phyloP scores from a whole-genome alignment of 1,140 invertebrate species.

The Thaumatotibia leucotreta region DNA sequence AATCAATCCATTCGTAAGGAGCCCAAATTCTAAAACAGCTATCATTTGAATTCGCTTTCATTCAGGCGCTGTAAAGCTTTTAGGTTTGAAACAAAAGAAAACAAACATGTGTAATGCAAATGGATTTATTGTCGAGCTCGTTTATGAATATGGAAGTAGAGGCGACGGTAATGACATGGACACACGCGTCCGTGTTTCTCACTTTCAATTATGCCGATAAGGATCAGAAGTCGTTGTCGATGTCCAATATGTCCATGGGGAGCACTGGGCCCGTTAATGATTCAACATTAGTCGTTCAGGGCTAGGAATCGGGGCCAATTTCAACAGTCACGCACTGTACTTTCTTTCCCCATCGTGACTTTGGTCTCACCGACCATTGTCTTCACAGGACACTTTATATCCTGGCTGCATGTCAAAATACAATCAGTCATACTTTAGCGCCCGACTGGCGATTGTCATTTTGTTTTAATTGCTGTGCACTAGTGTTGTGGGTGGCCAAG shows the following conservation, averaged over 20 bases:
- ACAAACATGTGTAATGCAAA: not conserved
- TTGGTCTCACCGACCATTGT: constrained; percentile 65
- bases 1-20: too few relatives aligned
- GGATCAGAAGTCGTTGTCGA: constrained; percentile 36
- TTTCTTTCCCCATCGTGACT: constrained; percentile 60
- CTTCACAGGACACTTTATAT: constrained; percentile 68
- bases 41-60: not conserved
- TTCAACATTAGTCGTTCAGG: constrained; percentile 60
- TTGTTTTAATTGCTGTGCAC: constrained; percentile 30
- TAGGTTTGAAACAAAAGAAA: not conserved
- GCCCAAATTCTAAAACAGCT: not conserved
- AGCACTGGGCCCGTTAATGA: constrained; percentile 53
- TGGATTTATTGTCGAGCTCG: not conserved
- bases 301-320: constrained; percentile 50
- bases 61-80: not conserved
- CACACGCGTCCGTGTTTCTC: constrained; percentile 18
- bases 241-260: constrained; percentile 51
- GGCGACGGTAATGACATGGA: not conserved
- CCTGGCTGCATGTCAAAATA: constrained; percentile 52
- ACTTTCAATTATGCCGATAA: constrained; percentile 53
- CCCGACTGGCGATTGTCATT: constrained; percentile 31
- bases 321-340: constrained; percentile 54
- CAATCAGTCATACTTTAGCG: constrained; percentile 57
- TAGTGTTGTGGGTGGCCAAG: constrained; percentile 21
- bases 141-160: not conserved